phyloP scores from a whole-genome alignment of 2,113 vertebrate genomes.

The Python bivittatus region DNA sequence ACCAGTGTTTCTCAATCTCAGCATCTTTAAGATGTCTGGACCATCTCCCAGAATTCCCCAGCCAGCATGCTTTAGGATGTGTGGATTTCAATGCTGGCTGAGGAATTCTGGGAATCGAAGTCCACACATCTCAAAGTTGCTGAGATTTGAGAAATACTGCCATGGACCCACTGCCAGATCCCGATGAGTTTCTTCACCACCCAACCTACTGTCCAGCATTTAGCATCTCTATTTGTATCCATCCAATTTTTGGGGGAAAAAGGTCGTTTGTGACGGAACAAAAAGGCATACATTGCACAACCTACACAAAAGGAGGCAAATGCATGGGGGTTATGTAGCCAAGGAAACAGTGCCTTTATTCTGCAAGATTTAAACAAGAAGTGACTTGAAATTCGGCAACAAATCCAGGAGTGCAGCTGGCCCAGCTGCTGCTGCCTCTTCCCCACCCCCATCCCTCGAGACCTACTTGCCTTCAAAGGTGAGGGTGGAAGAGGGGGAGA shows the following conservation, averaged over 20 bases:
- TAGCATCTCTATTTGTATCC: background rate
- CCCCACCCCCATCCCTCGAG: background rate
- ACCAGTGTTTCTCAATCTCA: too few species aligned
- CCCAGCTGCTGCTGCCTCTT: background rate
- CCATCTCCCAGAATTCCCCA: too few species aligned
- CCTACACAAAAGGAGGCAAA: background rate
- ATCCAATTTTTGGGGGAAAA: background rate
- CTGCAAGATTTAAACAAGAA: constrained; percentile 45
- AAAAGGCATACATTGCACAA: background rate
- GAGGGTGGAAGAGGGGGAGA: background rate
- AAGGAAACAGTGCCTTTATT: constrained; percentile 49
- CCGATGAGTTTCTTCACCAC: background rate
- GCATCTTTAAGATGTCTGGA: too few species aligned
- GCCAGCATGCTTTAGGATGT: too few species aligned
- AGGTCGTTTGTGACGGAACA: too few species aligned
- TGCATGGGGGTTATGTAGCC: constrained; percentile 3
- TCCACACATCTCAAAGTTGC: too few species aligned
- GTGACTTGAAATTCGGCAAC: constrained; percentile 22
- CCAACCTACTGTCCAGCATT: background rate
- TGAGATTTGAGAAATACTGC: background rate
- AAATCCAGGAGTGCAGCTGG: background rate
- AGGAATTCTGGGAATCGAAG: too few species aligned
- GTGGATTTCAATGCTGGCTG: too few species aligned
- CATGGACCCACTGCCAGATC: background rate
- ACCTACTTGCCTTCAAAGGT: background rate